A percentile compares a stretch with the other conserved stretches of the same genome.
Evolutionary conservation across 2,888 invertebrate species (phyloP).

Genomic region (Drosophila differens): DNA sequence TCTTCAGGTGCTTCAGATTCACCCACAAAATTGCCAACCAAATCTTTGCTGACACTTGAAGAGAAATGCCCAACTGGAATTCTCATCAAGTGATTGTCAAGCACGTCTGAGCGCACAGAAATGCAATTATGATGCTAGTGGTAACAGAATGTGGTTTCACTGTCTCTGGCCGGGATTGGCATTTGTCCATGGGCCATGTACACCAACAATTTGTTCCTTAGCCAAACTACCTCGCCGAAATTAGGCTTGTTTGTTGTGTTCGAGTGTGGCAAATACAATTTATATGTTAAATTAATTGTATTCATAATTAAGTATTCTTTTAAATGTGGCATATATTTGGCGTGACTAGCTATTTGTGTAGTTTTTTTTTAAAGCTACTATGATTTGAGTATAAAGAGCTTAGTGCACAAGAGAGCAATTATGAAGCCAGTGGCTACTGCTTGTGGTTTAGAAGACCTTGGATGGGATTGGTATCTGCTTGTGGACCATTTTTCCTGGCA

Average conservation of each 20-base stretch:
- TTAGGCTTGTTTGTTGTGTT: not conserved
- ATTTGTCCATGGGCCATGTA: not conserved
- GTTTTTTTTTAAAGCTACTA: not conserved
- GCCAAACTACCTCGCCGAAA: not conserved
- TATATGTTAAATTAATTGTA: not conserved
- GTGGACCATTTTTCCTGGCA: not conserved
- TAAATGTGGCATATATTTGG: not conserved
- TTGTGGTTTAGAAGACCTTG: not conserved
- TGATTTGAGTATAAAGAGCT: not conserved
- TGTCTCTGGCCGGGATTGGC: not conserved
- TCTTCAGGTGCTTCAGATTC: constrained; percentile 15
- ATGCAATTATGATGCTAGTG: constrained; percentile 56
- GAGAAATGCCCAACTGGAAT: not conserved
- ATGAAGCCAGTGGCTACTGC: not conserved
- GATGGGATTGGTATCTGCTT: not conserved
- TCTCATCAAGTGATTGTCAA: constrained; percentile 1
- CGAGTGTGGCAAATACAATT: not conserved
- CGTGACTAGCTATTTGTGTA: not conserved
- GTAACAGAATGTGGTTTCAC: not conserved
- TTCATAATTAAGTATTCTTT: not conserved
- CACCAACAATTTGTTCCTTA: not conserved
- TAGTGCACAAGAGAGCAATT: not conserved
- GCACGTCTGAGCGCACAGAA: constrained; percentile 51
- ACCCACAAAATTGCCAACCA: constrained; percentile 11
- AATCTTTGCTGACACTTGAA: constrained; percentile 6